phyloP scores from a whole-genome alignment of 1,140 invertebrate genomes.

The Aradophagus sp. region DNA sequence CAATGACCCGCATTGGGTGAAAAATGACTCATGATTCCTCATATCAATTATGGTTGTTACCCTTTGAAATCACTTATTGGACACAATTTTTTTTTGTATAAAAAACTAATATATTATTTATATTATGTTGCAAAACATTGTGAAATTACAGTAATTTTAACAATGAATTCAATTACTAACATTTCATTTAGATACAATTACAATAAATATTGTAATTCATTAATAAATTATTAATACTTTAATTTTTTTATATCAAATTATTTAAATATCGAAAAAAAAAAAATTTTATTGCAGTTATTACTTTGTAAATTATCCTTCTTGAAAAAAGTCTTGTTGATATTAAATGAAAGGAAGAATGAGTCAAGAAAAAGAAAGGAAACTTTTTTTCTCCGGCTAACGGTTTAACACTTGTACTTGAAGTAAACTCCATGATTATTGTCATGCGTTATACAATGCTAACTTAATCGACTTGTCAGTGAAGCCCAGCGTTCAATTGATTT shows the following conservation, averaged over 20 bases:
- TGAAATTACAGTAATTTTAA: too few relatives aligned
- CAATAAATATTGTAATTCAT: too few relatives aligned
- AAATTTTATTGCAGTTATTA: too few relatives aligned
- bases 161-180: too few relatives aligned
- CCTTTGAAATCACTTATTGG: neutral
- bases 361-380: slow-evolving; percentile 8
- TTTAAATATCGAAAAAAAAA: too few relatives aligned
- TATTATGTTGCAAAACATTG: too few relatives aligned
- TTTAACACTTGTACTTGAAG: slow-evolving; percentile 24
- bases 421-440: slow-evolving; percentile 43
- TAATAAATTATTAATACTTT: too few relatives aligned
- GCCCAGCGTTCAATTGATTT: slow-evolving; percentile 57
- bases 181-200: too few relatives aligned
- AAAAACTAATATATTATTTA: too few relatives aligned
- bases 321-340: too few relatives aligned
- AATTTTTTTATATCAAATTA: too few relatives aligned
- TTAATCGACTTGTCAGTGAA: slow-evolving; percentile 50
- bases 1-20: slow-evolving; percentile 56
- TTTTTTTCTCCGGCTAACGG: slow-evolving; percentile 25
- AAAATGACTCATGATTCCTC: slow-evolving; percentile 52
- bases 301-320: too few relatives aligned
- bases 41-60: slow-evolving; percentile 34
- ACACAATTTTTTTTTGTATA: neutral
- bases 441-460: slow-evolving; percentile 37
- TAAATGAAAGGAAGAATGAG: slow-evolving; percentile 3